Percentiles rank a stretch among this genome's conserved stretches.
Evolutionary conservation across 2,113 vertebrate genomes (phyloP).

Genomic region (Redunca redunca): DNA sequence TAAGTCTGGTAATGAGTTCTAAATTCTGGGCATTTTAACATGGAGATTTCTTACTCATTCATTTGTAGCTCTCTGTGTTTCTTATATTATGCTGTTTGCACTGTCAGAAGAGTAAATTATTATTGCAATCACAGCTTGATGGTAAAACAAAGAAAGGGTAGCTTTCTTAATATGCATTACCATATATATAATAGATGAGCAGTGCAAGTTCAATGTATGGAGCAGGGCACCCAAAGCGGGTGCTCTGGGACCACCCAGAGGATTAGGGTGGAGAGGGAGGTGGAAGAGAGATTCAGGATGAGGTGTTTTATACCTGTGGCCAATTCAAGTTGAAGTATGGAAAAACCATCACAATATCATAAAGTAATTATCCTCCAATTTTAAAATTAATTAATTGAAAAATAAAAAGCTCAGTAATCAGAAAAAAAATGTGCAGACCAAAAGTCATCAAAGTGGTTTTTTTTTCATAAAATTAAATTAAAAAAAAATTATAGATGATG

Average conservation of each 20-base stretch:
- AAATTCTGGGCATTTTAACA: not conserved
- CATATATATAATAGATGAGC: not conserved
- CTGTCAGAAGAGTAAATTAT: not conserved
- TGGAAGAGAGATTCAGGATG: not conserved
- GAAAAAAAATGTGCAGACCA: constrained; percentile 18
- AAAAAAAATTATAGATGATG: not conserved
- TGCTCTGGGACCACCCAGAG: not conserved
- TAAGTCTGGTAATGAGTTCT: not conserved
- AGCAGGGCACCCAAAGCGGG: not conserved
- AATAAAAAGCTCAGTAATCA: not conserved
- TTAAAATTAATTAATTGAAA: not conserved
- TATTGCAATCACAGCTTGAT: not conserved
- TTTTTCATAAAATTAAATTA: not conserved
- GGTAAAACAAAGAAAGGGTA: not conserved
- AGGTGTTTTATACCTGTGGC: not conserved
- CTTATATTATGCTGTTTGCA: not conserved
- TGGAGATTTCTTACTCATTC: not conserved
- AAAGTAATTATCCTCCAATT: not conserved
- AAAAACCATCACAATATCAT: not conserved
- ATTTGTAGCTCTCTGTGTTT: not conserved
- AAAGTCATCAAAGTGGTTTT: not conserved
- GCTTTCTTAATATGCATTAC: not conserved
- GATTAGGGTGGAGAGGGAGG: not conserved
- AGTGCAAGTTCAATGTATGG: not conserved
- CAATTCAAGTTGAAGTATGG: not conserved